Evolutionary conservation across 2,113 vertebrate genomes (phyloP).

Genomic region (Trematocara zebra): DNA sequence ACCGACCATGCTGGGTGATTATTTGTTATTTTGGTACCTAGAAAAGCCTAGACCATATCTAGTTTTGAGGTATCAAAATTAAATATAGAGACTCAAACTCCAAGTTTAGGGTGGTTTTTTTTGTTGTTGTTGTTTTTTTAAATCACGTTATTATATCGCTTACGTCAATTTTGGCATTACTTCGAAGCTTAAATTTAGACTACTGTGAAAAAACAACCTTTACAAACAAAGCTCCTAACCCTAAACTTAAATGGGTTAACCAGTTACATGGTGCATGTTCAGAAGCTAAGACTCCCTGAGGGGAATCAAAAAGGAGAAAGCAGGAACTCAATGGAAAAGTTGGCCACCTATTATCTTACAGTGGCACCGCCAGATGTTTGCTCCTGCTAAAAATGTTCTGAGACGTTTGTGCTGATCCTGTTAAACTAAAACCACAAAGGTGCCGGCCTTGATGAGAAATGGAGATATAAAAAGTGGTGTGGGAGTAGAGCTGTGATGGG

Average conservation of each 20-base stretch:
- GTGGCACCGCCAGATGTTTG: background rate
- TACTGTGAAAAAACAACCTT: background rate
- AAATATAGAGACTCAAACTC: background rate
- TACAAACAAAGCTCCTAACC: background rate
- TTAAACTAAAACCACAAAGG: slow-evolving; percentile 10
- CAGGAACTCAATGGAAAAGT: background rate
- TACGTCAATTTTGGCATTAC: background rate
- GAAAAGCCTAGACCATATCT: background rate
- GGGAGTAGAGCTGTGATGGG: slow-evolving; percentile 23
- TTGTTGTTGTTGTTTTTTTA: background rate
- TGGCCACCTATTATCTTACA: background rate
- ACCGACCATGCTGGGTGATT: background rate
- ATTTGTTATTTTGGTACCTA: background rate
- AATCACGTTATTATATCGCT: background rate
- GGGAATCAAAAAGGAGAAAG: background rate
- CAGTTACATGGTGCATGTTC: background rate
- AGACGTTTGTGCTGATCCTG: background rate
- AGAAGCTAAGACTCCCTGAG: background rate
- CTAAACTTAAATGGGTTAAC: background rate
- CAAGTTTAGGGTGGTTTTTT: background rate
- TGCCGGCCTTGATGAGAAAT: background rate
- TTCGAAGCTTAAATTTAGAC: background rate
- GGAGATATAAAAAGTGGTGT: slow-evolving; percentile 1
- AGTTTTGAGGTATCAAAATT: fast-evolving
- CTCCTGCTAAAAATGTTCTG: background rate